phyloP scores from a whole-genome alignment of 2,888 invertebrate genomes.

The Globia sparganii region DNA sequence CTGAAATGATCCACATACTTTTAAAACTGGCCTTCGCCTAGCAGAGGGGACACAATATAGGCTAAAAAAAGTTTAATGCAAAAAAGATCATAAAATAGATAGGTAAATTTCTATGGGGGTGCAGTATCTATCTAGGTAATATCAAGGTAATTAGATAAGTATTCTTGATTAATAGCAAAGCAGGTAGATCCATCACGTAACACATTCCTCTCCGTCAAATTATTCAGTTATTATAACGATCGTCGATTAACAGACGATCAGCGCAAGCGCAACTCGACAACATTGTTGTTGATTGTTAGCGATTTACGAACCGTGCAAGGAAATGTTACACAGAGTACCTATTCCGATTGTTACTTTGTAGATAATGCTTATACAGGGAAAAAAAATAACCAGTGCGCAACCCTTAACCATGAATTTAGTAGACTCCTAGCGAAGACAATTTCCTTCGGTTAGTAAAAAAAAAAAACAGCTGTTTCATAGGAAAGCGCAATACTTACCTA shows the following conservation, averaged over 20 bases:
- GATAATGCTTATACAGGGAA: slow-evolving; percentile 13
- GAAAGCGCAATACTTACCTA: too few species aligned
- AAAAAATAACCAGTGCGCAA: neutral
- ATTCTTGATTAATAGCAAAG: slow-evolving; percentile 26
- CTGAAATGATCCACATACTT: neutral
- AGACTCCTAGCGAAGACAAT: neutral
- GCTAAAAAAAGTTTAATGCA: neutral
- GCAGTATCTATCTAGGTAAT: neutral
- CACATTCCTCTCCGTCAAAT: slow-evolving; percentile 47
- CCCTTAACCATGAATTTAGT: too few species aligned
- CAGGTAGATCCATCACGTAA: slow-evolving; percentile 45
- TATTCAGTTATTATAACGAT: slow-evolving; percentile 58
- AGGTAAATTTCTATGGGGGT: neutral
- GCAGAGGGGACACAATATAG: accelerated
- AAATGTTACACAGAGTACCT: slow-evolving; percentile 75
- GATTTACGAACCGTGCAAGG: slow-evolving; percentile 81
- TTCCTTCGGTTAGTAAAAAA: neutral
- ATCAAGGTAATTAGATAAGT: slow-evolving; percentile 7
- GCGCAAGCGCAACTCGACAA: slow-evolving; percentile 64
- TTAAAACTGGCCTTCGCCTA: neutral
- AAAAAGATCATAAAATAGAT: neutral
- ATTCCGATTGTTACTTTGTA: slow-evolving; percentile 70
- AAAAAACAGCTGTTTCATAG: too few species aligned
- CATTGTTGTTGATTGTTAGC: slow-evolving; percentile 78
- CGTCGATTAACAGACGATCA: slow-evolving; percentile 54